Base-by-base conservation (phyloP, 2,797 vertebrate species). In the Acipenser transmontanus region DNA sequence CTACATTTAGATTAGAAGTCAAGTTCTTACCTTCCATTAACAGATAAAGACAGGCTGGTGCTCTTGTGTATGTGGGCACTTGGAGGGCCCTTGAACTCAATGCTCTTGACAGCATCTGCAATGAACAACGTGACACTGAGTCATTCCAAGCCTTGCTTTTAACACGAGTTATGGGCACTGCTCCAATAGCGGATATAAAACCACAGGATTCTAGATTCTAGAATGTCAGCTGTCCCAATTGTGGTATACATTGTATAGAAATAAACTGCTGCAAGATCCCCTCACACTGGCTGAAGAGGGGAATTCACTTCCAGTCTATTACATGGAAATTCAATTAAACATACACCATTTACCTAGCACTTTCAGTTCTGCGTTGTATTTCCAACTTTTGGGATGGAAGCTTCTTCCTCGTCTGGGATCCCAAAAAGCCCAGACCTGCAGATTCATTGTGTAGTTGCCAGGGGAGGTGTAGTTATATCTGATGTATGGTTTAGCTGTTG, bases 41-140 rank as follows among this genome's bases (percentile, higher is more conserved):
- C 34, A 34, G 34, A 34, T 34, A 34, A 34, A 70, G 85, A 81
- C 74, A 93, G 74, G 69, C 73, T 88, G 67, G 79, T 72, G 64
- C 84, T 85, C 78, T 93, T 87, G 73, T 90, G 90, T 57, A 93
- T 82, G 0, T 77, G 78, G 50, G 89, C 91, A 57, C 88, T 78
- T 7, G 78, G 81, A 17, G 91, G 87, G 7, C 87, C 91, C 13
- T 76, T 84, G 47, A 96, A 34, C 1, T 92, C 75, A 60, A 97
- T 88, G 68, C 83, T 81, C 75, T 71, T 91, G 66, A 97, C 88
- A 50, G 85, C 84, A 86, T 94, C 95, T 97, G 72, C 8, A 81
- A 80, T 72, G 73, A 2, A 69, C 71, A 52, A 51, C 17, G 20
- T 7, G 59, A 70, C 13, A 61, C 2, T 11, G 62, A 4, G 54